A percentile compares a stretch with the other conserved stretches of the same genome.
Evolutionary conservation across 2,113 vertebrate genomes (phyloP).

Genomic region (Istiophorus platypterus): DNA sequence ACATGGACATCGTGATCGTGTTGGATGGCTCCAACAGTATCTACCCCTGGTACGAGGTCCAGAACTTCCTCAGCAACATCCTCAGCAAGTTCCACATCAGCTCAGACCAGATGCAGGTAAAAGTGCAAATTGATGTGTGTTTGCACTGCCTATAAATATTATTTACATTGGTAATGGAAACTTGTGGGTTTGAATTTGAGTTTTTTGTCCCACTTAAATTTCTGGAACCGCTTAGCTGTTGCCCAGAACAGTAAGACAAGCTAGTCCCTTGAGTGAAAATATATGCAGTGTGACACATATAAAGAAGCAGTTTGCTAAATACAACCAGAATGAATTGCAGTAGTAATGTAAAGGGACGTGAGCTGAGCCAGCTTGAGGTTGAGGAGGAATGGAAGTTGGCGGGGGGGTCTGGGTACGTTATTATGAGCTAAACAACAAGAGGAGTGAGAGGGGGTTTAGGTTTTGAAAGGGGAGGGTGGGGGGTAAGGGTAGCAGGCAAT

Average conservation of each 20-base stretch:
- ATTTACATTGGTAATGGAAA: slow-evolving; percentile 70
- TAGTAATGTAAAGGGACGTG: slow-evolving; percentile 64
- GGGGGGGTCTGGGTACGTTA: slow-evolving; percentile 28
- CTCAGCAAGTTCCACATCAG: slow-evolving; percentile 96
- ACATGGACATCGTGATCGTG: slow-evolving; percentile 97
- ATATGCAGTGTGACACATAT: slow-evolving; percentile 47
- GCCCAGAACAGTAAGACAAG: slow-evolving; percentile 48
- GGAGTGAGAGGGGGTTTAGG: slow-evolving; percentile 43
- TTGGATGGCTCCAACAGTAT: slow-evolving; percentile 98
- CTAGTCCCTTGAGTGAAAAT: slow-evolving; percentile 56
- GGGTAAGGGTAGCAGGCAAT: slow-evolving; percentile 63
- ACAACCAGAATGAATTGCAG: slow-evolving; percentile 59
- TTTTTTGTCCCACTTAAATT: slow-evolving; percentile 37
- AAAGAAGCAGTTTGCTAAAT: slow-evolving; percentile 58
- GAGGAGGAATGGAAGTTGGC: slow-evolving; percentile 37
- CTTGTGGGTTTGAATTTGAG: slow-evolving; percentile 60
- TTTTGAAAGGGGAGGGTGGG: slow-evolving; percentile 43
- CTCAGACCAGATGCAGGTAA: slow-evolving; percentile 95
- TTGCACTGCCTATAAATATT: slow-evolving; percentile 43
- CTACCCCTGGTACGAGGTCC: slow-evolving; percentile 97
- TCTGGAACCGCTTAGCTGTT: slow-evolving; percentile 37
- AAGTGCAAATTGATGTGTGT: neutral
- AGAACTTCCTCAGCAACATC: slow-evolving; percentile 95
- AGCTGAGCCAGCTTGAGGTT: slow-evolving; percentile 44
- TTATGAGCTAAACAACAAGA: slow-evolving; percentile 53